phyloP scores from a whole-genome alignment of 2,888 invertebrate genomes.

The Epiblema foenella region DNA sequence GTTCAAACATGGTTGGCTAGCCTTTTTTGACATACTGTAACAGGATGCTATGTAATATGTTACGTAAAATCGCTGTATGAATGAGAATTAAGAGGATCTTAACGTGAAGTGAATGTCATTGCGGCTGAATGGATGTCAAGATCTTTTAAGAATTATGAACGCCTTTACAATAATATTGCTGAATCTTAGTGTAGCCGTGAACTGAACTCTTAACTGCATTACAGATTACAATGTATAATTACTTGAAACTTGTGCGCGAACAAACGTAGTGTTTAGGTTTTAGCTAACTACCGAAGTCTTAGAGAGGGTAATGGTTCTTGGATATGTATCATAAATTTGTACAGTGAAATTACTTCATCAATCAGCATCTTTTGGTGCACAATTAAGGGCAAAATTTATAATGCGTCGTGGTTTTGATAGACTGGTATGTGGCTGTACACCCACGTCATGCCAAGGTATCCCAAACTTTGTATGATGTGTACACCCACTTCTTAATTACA shows the following conservation, averaged over 20 bases:
- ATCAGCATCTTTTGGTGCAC: too few species aligned
- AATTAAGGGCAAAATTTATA: too few species aligned
- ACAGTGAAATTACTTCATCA: too few species aligned
- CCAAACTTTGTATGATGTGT: too few species aligned
- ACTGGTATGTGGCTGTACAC: too few species aligned
- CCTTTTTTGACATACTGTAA: not conserved
- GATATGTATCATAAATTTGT: not conserved
- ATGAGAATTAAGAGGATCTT: slow-evolving; percentile 24
- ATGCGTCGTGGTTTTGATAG: too few species aligned
- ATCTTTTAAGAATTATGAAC: not conserved
- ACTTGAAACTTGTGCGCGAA: not conserved
- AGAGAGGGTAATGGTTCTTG: not conserved
- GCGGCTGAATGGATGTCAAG: slow-evolving; percentile 15
- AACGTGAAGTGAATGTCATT: slow-evolving; percentile 20
- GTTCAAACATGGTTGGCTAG: too few species aligned
- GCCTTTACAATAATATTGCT: not conserved
- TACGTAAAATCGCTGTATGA: slow-evolving; percentile 14
- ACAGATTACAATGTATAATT: not conserved
- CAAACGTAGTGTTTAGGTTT: not conserved
- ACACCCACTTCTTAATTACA: too few species aligned
- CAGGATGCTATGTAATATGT: slow-evolving; percentile 15
- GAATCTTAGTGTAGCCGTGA: not conserved
- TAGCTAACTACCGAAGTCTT: too few species aligned
- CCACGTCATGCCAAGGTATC: too few species aligned
- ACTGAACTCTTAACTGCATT: not conserved